Conservation (phyloP, 2,113 vertebrate genomes). For the Lates calcarifer region DNA sequence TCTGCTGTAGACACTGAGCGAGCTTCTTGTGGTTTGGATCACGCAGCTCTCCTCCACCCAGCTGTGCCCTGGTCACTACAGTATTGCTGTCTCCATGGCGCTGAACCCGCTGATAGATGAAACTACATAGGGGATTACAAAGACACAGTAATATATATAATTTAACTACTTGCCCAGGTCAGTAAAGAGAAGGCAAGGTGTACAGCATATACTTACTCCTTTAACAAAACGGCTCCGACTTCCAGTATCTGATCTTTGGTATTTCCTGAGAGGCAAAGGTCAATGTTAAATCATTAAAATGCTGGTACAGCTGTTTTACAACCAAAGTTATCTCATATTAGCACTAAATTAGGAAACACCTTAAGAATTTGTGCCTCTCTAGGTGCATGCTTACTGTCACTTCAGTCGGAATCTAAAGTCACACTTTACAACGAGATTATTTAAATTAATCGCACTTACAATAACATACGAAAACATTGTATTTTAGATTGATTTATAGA, state of each 20-base stretch:
- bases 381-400: neutral
- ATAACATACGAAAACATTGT: neutral
- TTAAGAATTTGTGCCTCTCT: neutral
- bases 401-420: neutral
- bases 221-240: slow-evolving; percentile 76
- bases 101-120: slow-evolving; percentile 80
- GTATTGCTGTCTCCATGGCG: slow-evolving; percentile 56
- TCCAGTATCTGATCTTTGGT: slow-evolving; percentile 76
- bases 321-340: neutral
- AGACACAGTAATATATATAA: neutral
- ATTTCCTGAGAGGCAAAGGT: slow-evolving; percentile 64
- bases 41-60: slow-evolving; percentile 73
- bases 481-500: neutral
- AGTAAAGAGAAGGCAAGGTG: neutral
- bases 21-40: slow-evolving; percentile 87
- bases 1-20: slow-evolving; percentile 89
- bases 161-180: neutral
- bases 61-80: slow-evolving; percentile 73
- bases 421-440: neutral
- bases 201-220: slow-evolving; percentile 77
- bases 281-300: neutral
- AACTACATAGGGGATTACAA: slow-evolving; percentile 63
- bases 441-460: neutral
- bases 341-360: neutral
- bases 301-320: neutral